A percentile compares a stretch with the other conserved stretches of the same genome.
Evolutionary conservation across 2,888 invertebrate species (phyloP).

Genomic region (Limnephilus rhombicus): DNA sequence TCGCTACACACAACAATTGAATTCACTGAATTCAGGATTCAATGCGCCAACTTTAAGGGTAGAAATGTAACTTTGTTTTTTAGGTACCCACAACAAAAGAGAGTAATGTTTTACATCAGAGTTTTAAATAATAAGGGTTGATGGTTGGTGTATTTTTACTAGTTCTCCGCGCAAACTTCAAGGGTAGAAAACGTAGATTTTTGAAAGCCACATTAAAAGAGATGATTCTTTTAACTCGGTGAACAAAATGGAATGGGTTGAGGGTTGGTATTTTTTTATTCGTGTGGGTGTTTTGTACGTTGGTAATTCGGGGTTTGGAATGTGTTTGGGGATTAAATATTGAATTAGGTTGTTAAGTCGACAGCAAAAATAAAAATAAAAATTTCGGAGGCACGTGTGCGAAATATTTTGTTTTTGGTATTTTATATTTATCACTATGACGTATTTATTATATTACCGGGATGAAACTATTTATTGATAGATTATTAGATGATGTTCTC

Average conservation of each 20-base stretch:
- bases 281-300: background rate
- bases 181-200: too few relatives aligned
- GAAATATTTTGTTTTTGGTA: background rate
- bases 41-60: background rate
- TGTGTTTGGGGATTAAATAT: background rate
- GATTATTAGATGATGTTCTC: too few relatives aligned
- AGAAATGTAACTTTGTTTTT: background rate
- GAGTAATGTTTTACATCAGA: background rate
- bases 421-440: background rate
- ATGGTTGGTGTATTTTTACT: background rate
- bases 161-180: background rate
- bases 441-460: background rate
- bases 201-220: too few relatives aligned
- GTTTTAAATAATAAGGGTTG: background rate
- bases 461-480: background rate
- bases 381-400: background rate
- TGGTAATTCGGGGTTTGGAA: background rate
- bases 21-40: background rate
- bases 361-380: background rate
- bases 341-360: background rate
- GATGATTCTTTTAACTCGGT: too few relatives aligned
- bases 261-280: too few relatives aligned
- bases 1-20: background rate
- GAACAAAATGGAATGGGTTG: too few relatives aligned
- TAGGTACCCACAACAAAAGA: background rate